These are phyloP conservation scores for Solen grandis DNA, from an alignment of 1,140 invertebrate species.

Conservation along the genomic window DNA sequence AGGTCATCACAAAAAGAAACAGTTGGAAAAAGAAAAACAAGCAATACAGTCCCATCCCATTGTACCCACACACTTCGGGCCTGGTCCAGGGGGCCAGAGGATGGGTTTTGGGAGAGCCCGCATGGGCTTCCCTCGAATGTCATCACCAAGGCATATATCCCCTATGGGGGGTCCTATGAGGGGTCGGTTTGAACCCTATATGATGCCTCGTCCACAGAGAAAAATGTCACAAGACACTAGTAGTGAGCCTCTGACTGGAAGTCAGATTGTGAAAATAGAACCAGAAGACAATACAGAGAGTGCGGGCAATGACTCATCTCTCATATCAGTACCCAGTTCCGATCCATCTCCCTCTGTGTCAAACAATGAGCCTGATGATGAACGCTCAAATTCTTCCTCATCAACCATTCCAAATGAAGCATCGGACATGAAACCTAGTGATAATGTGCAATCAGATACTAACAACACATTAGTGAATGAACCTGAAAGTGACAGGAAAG, in stretches of 20 bases:
- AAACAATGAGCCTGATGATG: too few species aligned
- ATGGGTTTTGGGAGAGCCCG: constrained; percentile 10
- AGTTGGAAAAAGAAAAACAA: constrained; percentile 30
- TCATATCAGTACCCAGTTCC: too few species aligned
- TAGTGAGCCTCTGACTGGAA: constrained; percentile 12
- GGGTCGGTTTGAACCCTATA: constrained; percentile 25
- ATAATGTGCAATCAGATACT: too few species aligned
- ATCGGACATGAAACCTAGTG: too few species aligned
- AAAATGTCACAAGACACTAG: constrained; percentile 17
- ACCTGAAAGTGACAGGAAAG: background rate
- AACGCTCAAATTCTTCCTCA: constrained; percentile 40
- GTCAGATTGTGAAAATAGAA: constrained; percentile 6
- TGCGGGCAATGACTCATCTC: too few species aligned
- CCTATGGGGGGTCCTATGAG: constrained; percentile 1
- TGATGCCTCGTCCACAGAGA: constrained; percentile 22
- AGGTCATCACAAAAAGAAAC: constrained; percentile 40
- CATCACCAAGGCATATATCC: constrained; percentile 24
- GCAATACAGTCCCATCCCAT: constrained; percentile 1
- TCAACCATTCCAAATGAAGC: constrained; percentile 29
- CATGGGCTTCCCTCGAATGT: constrained; percentile 1
- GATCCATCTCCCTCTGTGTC: too few species aligned
- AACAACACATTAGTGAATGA: background rate
- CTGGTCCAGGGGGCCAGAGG: too few species aligned
- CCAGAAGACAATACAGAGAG: constrained; percentile 28
- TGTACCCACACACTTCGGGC: too few species aligned